phyloP scores from a whole-genome alignment of 2,888 invertebrate genomes.

The Uloborus plumipes region DNA sequence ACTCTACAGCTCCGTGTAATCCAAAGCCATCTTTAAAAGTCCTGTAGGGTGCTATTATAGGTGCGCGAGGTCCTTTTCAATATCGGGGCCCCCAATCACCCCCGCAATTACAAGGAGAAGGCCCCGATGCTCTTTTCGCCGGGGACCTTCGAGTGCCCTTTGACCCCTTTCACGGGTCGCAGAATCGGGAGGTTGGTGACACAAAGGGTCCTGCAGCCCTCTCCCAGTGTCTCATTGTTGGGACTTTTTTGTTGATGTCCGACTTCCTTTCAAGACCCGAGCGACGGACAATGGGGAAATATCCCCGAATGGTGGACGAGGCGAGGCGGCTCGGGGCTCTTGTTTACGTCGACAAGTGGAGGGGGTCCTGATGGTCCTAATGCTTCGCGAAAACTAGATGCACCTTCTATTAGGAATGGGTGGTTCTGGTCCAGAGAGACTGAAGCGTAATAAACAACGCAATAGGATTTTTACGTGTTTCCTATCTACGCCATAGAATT shows the following conservation, averaged over 20 bases:
- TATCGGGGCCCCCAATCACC: conserved; percentile 22
- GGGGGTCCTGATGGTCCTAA: neutral
- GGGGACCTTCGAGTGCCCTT: conserved; percentile 10
- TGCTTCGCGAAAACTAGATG: neutral
- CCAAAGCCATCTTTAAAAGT: conserved; percentile 1
- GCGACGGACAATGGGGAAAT: too few relatives aligned
- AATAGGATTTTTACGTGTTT: conserved; percentile 35
- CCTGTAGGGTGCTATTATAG: conserved; percentile 30
- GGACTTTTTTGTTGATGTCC: conserved; percentile 18
- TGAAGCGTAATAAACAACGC: conserved; percentile 32
- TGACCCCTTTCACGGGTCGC: conserved; percentile 33
- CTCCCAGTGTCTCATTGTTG: neutral
- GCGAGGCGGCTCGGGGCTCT: conserved; percentile 6
- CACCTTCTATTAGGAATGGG: neutral
- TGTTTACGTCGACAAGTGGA: conserved; percentile 34
- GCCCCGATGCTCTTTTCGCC: conserved; percentile 36
- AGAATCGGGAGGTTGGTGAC: conserved; percentile 27
- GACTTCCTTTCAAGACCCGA: conserved; percentile 21
- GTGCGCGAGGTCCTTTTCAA: conserved; percentile 12
- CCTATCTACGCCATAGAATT: too few relatives aligned
- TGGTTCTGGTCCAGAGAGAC: neutral
- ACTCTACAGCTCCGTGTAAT: neutral
- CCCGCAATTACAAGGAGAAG: conserved; percentile 26
- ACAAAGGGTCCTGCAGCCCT: conserved; percentile 9
- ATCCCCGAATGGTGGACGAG: too few relatives aligned